Percentiles rank a stretch among this genome's conserved stretches.
phyloP scores from a whole-genome alignment of 2,888 invertebrate genomes.

The Lasioglossum leucozonium region DNA sequence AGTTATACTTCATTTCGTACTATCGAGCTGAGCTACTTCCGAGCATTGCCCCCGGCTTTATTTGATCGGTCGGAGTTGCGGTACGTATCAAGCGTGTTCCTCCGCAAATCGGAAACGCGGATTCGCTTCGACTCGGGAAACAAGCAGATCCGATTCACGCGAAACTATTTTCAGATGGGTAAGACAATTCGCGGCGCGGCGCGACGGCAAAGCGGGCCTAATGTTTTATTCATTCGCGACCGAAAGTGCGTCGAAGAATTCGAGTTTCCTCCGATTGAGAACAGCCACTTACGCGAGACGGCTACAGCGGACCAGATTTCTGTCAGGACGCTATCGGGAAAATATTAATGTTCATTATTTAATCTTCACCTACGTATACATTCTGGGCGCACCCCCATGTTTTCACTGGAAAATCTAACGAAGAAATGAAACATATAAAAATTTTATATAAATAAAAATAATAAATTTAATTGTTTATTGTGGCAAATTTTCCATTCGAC shows the following conservation, averaged over 20 bases:
- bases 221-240: slow-evolving; percentile 52
- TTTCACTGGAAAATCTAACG: no score
- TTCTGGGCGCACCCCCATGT: no score
- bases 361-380: no score
- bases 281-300: slow-evolving; percentile 22
- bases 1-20: slow-evolving; percentile 28
- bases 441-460: no score
- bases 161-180: not conserved
- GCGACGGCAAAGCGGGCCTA: not conserved
- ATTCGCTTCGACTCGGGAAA: not conserved
- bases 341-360: no score
- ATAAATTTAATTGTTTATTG: no score
- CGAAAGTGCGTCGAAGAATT: slow-evolving; percentile 40
- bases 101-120: not conserved
- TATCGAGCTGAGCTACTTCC: slow-evolving; percentile 44
- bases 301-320: no score
- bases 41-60: slow-evolving; percentile 35
- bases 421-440: no score
- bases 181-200: not conserved
- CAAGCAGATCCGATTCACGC: not conserved
- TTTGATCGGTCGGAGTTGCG: slow-evolving; percentile 31
- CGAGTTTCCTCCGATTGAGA: slow-evolving; percentile 48
- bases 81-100: slow-evolving; percentile 5
- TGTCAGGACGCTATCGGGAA: no score
- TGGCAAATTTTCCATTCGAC: no score